Conservation (phyloP, 2,888 invertebrate species). For the Cotesia congregata region DNA sequence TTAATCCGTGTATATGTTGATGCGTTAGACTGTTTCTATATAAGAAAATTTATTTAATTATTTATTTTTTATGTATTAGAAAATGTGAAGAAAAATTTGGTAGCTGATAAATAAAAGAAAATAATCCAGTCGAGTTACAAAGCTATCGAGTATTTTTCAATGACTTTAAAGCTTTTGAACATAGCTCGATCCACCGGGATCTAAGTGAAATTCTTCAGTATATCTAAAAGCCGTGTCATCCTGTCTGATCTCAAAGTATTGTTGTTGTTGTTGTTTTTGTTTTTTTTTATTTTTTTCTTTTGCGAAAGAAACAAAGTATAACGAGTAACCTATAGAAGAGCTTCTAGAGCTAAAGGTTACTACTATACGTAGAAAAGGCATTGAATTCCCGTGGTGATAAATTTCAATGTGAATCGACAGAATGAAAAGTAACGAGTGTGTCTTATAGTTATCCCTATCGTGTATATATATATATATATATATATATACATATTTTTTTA, state of each 20-base stretch:
- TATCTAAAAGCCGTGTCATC: neutral
- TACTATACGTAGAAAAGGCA: neutral
- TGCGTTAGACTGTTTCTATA: neutral
- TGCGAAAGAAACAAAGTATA: neutral
- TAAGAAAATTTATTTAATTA: too few species aligned
- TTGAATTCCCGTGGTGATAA: neutral
- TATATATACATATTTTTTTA: neutral
- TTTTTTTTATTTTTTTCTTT: neutral
- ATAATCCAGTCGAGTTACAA: neutral
- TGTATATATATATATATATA: neutral
- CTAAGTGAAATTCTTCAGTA: neutral
- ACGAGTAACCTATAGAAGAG: neutral
- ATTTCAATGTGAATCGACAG: slow-evolving; percentile 8
- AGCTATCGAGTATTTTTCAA: neutral
- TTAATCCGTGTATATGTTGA: slow-evolving; percentile 40
- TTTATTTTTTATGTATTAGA: too few species aligned
- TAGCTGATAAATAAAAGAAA: neutral
- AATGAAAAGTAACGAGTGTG: slow-evolving; percentile 17
- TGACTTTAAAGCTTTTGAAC: neutral
- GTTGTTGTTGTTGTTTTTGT: neutral
- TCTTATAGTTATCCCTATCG: neutral
- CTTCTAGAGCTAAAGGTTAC: neutral
- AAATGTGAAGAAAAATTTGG: too few species aligned
- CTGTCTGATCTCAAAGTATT: neutral
- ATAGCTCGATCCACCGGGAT: neutral